phyloP scores from a whole-genome alignment of 1,140 invertebrate species.

The Hyles vespertilio region DNA sequence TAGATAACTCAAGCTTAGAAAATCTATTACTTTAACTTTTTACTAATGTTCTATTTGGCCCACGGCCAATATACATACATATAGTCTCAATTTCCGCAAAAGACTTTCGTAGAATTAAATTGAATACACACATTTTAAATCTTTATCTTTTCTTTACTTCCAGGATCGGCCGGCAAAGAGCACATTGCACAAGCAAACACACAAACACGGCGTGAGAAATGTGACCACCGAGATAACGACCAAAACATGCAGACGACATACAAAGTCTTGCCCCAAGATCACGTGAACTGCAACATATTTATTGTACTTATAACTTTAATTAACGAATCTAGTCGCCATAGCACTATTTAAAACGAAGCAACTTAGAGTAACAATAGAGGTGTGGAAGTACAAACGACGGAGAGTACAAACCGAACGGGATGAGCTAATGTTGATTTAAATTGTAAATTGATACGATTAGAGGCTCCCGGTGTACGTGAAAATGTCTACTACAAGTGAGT shows the following conservation, averaged over 20 bases:
- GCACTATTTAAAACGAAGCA: conserved; percentile 64
- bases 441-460: conserved; percentile 64
- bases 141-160: conserved; percentile 15
- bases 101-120: no score
- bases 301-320: conserved; percentile 60
- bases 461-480: conserved; percentile 41
- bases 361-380: conserved; percentile 47
- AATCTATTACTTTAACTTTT: no score
- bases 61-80: no score
- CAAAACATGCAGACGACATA: conserved; percentile 51
- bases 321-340: conserved; percentile 70
- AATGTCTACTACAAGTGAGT: conserved; percentile 68
- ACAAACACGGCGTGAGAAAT: conserved; percentile 42
- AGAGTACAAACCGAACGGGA: conserved; percentile 21
- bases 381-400: conserved; percentile 52
- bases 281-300: conserved; percentile 64
- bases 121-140: no score
- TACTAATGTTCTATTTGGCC: no score
- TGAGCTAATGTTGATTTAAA: conserved; percentile 61
- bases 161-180: conserved; percentile 38
- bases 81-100: no score
- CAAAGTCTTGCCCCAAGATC: conserved; percentile 54
- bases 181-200: conserved; percentile 25
- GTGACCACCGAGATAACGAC: conserved; percentile 63
- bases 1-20: no score